Conservation (phyloP, 2,797 vertebrate genomes). For the Apogon talboti region DNA sequence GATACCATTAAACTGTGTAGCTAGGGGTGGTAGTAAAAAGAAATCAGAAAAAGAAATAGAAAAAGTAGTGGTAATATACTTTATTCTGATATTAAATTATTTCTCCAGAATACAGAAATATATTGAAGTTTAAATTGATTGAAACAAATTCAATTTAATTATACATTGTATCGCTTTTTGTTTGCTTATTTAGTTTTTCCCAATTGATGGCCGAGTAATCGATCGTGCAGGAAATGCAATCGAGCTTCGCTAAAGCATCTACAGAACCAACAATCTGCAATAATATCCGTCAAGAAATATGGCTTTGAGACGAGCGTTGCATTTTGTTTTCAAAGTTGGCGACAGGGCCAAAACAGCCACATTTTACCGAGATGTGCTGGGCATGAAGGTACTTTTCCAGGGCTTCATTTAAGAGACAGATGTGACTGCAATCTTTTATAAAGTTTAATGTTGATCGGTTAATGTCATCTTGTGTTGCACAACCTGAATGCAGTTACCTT, state of each 20-base stretch:
- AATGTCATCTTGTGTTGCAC: constrained; percentile 13
- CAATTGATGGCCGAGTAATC: constrained; percentile 63
- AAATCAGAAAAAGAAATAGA: not conserved
- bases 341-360: constrained; percentile 86
- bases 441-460: constrained; percentile 5
- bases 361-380: constrained; percentile 93
- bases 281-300: constrained; percentile 46
- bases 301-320: constrained; percentile 85
- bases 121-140: fast-evolving
- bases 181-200: not conserved
- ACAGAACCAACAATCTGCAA: too few species aligned
- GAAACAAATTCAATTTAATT: fast-evolving
- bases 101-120: fast-evolving
- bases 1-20: constrained; percentile 39
- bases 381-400: constrained; percentile 87
- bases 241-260: not conserved
- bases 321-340: constrained; percentile 96
- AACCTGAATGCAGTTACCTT: not conserved
- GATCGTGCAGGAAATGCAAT: constrained; percentile 56
- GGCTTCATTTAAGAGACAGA: not conserved
- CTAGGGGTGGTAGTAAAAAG: not conserved
- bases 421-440: not conserved
- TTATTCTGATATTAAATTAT: not conserved
- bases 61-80: not conserved
- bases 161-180: not conserved